Evolutionary conservation across 2,797 vertebrate species (phyloP), one percentile per base, ranked within the genome.

Genomic region (Todus mexicanus): DNA sequence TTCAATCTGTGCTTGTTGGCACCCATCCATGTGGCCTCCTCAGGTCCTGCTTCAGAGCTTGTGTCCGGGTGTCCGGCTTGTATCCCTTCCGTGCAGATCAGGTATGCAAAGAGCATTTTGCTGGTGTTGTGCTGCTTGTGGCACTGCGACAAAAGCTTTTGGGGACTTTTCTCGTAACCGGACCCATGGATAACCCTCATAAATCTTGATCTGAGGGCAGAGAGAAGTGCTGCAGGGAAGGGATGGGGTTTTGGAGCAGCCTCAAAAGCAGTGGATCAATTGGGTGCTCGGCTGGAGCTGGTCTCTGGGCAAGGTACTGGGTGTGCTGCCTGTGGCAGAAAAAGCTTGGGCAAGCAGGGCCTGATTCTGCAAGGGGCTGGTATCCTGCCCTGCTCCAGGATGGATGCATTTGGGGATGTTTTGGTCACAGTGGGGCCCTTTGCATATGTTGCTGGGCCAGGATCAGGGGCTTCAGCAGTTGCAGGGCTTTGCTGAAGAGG

Each of bases 141-240:
- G 72, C 59, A 13, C 15, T 5, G 40, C 59, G 81, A 8, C 47
- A 56, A 50, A 85, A 60, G 54, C 37, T 74, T 73, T 33, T 47
- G 29, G 23, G 54, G 51, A 3, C 16, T 50, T 23, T 31, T 68
- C 70, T 61, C 25, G 35, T 19, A n/a, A 31, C 73, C 2, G 1
- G 42, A n/a, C 83, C 84, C 42, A 4, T 5, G 73, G 59, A 31
- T 4, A 78, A 38, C 35, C 50, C 74, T 68, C 56, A 2, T 92
- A 92, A 93, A 92, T 94, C 66, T 50, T 23, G 65, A 59, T 81
- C 16, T 72, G 88, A 93, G 74, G 80, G 83, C 74, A 76, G 93
- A 50, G 79, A 78, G 68, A 76, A 90, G 45, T 7, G 64, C 80
- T 64, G 81, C 54, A 51, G 88, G 84, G 77, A 68, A 68, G 57